A percentile compares a stretch with the other conserved stretches of the same genome.
Evolutionary conservation across 2,113 vertebrate genomes (phyloP).

Genomic region (Xenopus laevis): DNA sequence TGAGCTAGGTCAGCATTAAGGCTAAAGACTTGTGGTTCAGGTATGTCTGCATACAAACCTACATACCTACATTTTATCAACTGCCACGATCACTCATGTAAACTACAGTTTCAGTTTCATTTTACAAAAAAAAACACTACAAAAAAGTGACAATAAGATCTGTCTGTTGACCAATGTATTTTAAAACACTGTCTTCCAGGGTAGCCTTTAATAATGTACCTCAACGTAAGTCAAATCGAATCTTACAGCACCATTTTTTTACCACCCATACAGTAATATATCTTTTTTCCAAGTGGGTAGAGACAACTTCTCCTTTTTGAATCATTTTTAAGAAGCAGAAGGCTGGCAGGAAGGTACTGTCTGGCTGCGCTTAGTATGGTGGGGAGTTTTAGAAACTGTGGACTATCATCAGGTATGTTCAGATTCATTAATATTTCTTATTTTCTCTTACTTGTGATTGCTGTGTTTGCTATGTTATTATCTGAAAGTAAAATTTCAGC

Average conservation of each 20-base stretch:
- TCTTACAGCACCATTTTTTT: conserved; percentile 20
- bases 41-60: too few relatives aligned
- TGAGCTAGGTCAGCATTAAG: too few relatives aligned
- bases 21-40: too few relatives aligned
- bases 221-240: background rate
- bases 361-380: conserved; percentile 53
- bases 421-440: background rate
- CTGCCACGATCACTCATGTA: too few relatives aligned
- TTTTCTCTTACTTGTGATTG: background rate
- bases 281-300: conserved; percentile 9
- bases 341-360: conserved; percentile 11
- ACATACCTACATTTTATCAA: too few relatives aligned
- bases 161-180: background rate
- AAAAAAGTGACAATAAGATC: background rate
- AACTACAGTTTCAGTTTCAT: too few relatives aligned
- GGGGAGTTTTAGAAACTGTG: conserved; percentile 33
- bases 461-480: background rate
- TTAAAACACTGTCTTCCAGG: background rate
- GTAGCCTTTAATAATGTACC: conserved; percentile 8
- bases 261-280: background rate
- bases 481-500: background rate
- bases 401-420: conserved; percentile 54
- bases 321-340: conserved; percentile 44
- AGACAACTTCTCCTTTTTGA: conserved; percentile 49
- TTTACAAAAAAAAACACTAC: background rate